Evolutionary conservation across 2,888 invertebrate genomes (phyloP), one percentile per base, ranked within the genome.

Genomic region (Noctuana brunneofusca): DNA sequence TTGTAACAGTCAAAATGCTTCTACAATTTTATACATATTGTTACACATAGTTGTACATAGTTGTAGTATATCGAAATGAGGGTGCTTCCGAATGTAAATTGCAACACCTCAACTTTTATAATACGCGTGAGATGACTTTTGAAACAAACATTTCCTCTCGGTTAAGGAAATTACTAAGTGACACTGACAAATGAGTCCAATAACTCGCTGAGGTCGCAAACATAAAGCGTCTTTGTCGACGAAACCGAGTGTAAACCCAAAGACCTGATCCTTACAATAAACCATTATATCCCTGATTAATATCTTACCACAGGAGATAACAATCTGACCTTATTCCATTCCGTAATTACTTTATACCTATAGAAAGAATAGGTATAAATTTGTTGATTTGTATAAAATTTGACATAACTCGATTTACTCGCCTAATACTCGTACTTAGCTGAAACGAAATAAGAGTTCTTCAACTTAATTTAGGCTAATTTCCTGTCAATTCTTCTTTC

Each of bases 101-200:
- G 65, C 72, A 74, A 63, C 70, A 67, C 66, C 69, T 69, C 67
- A 78, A 79, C 74, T 79, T 79, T 71, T 75, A 75, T 75, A 79
- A 75, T 79, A 75, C 76, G 78, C 77, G 75, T 75, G 74, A 79
- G 77, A 83, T 79, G 80, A 86, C 82, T 85, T 86, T 81, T 77
- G 82, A 76, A 86, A 84, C 81, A 82, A 82, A 82, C 81, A 81
- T 83, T 83, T 79, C 76, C 78, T 75, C 73, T 71, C 75, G 73
- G 77, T 78, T 78, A 78, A 82, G 83, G 80, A 86, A 86, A 87
- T 88, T 85, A 85, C 84, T 78, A 78, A 82, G 81, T 78, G 86
- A 83, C 87, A 80, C 78, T 87, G 88, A 89, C 83, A 84, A 81
- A 89, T 88, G 84, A 82, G 78, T 78, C 82, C 85, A 85, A 87